Conservation (phyloP, 2,888 invertebrate genomes). For the Thera britannica region DNA sequence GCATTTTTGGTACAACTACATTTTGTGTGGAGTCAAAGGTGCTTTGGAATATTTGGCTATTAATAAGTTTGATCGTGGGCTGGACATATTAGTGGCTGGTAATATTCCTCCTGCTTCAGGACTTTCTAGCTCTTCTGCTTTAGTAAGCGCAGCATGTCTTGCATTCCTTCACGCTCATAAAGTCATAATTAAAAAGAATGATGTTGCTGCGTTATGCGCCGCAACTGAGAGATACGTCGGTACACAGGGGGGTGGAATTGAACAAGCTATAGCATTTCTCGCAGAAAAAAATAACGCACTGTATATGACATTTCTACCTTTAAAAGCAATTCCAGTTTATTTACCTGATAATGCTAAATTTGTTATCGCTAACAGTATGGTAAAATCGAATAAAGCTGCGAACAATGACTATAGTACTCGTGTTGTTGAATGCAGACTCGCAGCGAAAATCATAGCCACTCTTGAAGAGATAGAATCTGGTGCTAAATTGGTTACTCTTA, state of each 20-base stretch:
- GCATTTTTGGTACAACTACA: constrained; percentile 97
- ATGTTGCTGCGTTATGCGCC: constrained; percentile 94
- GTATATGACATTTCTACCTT: constrained; percentile 96
- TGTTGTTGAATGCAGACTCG: constrained; percentile 97
- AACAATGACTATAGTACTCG: constrained; percentile 95
- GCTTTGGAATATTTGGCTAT: constrained; percentile 87
- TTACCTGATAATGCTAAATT: constrained; percentile 94
- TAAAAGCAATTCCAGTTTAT: constrained; percentile 89
- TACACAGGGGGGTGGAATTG: constrained; percentile 99
- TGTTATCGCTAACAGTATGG: constrained; percentile 96
- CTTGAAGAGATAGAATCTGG: constrained; percentile 71
- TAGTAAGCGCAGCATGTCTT: constrained; percentile 97
- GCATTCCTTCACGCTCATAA: constrained; percentile 87
- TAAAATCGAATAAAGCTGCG: constrained; percentile 97
- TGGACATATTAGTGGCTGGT: constrained; percentile 92
- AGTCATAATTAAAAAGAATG: constrained; percentile 74
- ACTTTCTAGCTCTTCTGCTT: constrained; percentile 98
- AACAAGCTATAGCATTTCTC: constrained; percentile 98
- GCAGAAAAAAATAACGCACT: constrained; percentile 94
- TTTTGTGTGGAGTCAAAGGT: constrained; percentile 96
- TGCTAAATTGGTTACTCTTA: constrained; percentile 89
- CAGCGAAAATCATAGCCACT: constrained; percentile 89
- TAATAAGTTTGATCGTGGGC: constrained; percentile 81
- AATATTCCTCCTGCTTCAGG: constrained; percentile 97
- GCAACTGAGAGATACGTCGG: constrained; percentile 97